These are phyloP conservation scores for Heliangelus exortis DNA, from an alignment of 2,797 vertebrate genomes.

Conservation along the genomic window DNA sequence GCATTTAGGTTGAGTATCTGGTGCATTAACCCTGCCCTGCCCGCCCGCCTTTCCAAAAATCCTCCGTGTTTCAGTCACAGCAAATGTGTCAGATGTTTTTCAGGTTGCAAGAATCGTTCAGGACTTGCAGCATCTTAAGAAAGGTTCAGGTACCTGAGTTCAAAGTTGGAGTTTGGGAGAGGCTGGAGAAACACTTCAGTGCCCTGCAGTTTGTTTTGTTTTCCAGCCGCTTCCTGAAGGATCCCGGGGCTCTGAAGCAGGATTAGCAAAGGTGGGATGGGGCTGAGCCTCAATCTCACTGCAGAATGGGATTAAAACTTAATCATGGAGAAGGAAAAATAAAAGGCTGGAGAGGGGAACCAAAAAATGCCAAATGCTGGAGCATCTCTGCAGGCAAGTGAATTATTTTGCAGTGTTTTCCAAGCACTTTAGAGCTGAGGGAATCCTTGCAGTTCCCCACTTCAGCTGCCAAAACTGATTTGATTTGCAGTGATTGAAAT, in stretches of 20 bases:
- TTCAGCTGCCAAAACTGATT: background rate
- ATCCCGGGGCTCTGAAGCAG: background rate
- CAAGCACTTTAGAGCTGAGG: background rate
- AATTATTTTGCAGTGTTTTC: background rate
- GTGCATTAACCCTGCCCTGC: background rate
- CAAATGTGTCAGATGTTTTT: background rate
- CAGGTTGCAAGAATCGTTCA: accelerated
- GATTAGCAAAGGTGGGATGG: background rate
- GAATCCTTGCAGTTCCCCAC: background rate
- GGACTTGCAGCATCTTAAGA: background rate
- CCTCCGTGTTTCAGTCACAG: accelerated
- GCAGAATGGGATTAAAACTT: background rate
- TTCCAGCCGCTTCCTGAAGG: accelerated
- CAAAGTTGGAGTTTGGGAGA: background rate
- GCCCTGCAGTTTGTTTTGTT: background rate
- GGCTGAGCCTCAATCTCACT: background rate
- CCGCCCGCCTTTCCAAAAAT: background rate
- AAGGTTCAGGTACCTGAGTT: accelerated
- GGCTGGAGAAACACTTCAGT: background rate
- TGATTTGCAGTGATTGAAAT: background rate
- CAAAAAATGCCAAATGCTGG: background rate
- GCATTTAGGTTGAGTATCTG: background rate
- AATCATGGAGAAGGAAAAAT: accelerated
- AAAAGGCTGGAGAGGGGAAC: background rate
- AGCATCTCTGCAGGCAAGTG: background rate